Evolutionary conservation across 2,888 invertebrate species (phyloP), one percentile per base, ranked within the genome.

Genomic region (Laspeyria flexula): DNA sequence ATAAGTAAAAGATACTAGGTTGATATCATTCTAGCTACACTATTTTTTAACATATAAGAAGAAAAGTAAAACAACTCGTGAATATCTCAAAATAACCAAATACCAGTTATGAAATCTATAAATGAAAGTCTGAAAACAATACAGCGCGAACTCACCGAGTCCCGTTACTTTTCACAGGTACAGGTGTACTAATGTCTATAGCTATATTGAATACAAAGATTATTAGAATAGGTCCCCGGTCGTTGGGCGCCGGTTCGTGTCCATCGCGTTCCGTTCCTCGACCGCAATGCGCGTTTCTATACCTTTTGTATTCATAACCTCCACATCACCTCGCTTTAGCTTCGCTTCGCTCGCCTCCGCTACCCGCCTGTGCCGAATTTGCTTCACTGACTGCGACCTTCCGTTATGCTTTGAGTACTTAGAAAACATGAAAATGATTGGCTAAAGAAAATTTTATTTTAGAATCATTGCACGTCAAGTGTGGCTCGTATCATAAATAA

Each of bases 271-370:
- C 85, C 83, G 85, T 85, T 83, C 77, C 72, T 58, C 82, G 86
- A 79, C 86, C 86, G 85, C 85, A 82, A 81, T 82, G 75, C 57
- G 73, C 70, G 73, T 75, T 75, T 79, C 74, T 77, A 75, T 81
- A 78, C 76, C 83, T 82, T 85, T 86, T 86, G 82, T 85, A 77
- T 83, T 82, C 78, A 74, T 86, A 87, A 85, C 86, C 87, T 86
- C 85, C 74, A 77, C 80, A 78, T 82, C 79, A 81, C 83, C 79
- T 79, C 80, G 73, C 63, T 55, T 54, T 42, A 23, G 42, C 83
- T 79, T 79, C 81, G 72, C 63, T 52, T 55, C 55, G 52, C 56
- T 57, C 50, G 65, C 62, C 60, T 66, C 65, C 71, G 63, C 70
- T 75, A 67, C 69, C 71, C 67, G 73, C 73, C 61, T 75, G 73